Percentiles rank a stretch among this genome's conserved stretches.
Conservation (phyloP, 2,113 vertebrate genomes). For the Rhegmatorhina hoffmannsi region DNA sequence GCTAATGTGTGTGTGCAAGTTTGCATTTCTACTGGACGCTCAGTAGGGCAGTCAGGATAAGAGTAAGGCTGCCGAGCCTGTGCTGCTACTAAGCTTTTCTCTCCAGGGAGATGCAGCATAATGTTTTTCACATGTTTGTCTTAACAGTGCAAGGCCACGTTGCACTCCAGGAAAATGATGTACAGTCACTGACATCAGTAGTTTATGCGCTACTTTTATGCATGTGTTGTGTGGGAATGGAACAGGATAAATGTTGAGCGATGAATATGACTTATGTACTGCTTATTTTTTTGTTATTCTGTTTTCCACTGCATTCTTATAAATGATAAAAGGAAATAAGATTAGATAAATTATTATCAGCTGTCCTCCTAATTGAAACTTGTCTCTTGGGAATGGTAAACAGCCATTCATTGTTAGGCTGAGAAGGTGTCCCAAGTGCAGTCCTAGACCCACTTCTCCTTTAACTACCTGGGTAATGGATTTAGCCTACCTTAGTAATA, state of each 20-base stretch:
- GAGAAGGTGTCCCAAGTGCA: neutral
- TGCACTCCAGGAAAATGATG: neutral
- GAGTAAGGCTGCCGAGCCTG: neutral
- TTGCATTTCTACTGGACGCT: neutral
- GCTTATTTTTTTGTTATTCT: neutral
- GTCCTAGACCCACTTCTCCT: neutral
- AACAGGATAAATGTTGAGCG: neutral
- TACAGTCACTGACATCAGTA: neutral
- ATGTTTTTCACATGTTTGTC: neutral
- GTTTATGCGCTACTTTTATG: neutral
- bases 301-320: neutral
- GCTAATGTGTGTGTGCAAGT: neutral
- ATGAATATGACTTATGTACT: neutral
- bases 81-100: neutral
- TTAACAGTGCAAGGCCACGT: neutral
- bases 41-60: neutral
- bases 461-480: neutral
- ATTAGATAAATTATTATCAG: neutral
- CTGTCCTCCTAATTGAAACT: neutral
- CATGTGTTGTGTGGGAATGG: neutral
- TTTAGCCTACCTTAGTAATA: neutral
- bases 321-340: neutral
- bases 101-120: neutral
- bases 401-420: neutral
- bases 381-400: rapidly evolving